A percentile compares a stretch with the other conserved stretches of the same genome.
Evolutionary conservation across 2,888 invertebrate species (phyloP).

Genomic region (Drosophila multiciliata): DNA sequence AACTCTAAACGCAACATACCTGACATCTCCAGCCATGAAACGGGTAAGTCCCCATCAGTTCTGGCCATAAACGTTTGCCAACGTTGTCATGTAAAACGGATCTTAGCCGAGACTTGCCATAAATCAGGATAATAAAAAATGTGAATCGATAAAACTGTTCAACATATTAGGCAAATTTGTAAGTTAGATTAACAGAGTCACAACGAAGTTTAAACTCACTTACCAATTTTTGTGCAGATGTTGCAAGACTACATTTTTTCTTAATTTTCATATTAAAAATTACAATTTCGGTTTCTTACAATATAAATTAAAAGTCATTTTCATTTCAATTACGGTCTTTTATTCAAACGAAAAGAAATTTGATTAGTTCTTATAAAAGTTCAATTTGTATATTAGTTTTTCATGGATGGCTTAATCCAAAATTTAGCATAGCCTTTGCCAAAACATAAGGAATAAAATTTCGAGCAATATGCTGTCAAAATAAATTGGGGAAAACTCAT

Average conservation of each 20-base stretch:
- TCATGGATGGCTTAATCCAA: neutral
- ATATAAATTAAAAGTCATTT: neutral
- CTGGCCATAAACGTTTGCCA: conserved; percentile 56
- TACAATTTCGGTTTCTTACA: neutral
- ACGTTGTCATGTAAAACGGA: conserved; percentile 48
- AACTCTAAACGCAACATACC: conserved; percentile 67
- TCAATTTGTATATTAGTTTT: neutral
- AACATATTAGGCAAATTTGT: conserved; percentile 53
- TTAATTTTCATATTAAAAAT: neutral
- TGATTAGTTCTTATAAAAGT: neutral
- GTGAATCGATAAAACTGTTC: conserved; percentile 49
- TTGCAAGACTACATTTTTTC: neutral
- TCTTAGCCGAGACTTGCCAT: conserved; percentile 46
- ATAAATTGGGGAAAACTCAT: conserved; percentile 11
- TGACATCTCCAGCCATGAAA: conserved; percentile 69
- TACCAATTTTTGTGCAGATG: neutral
- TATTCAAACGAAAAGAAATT: neutral
- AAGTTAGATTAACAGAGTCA: neutral
- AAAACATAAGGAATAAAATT: conserved; percentile 12
- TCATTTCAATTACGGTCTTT: neutral
- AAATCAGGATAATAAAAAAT: conserved; percentile 57
- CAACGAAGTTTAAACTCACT: conserved; percentile 9
- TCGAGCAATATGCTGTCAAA: conserved; percentile 40
- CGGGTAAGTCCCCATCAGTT: conserved; percentile 60
- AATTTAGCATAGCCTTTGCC: conserved; percentile 3